phyloP scores from a whole-genome alignment of 1,140 invertebrate genomes.

The Copidosoma floridanum region DNA sequence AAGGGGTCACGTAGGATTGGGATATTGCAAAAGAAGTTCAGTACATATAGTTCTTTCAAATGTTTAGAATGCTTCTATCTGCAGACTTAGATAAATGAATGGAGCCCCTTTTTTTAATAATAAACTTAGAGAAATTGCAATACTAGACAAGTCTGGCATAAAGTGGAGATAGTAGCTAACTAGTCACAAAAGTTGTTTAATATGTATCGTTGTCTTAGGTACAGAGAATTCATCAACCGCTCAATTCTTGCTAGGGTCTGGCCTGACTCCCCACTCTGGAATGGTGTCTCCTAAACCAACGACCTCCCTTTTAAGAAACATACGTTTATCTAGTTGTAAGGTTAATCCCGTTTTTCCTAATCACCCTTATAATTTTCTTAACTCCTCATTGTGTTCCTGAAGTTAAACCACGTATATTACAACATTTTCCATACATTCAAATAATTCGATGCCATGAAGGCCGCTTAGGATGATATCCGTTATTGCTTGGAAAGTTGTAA shows the following conservation, averaged over 20 bases:
- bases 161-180: conserved; percentile 2
- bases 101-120: neutral
- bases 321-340: conserved; percentile 3
- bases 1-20: neutral
- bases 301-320: neutral
- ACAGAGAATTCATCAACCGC: neutral
- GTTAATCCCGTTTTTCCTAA: too few relatives aligned
- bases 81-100: neutral
- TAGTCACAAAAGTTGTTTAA: conserved; percentile 9
- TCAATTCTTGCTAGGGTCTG: neutral
- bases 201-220: neutral
- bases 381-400: too few relatives aligned
- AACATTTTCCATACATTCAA: too few relatives aligned
- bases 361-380: too few relatives aligned
- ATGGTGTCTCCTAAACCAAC: neutral
- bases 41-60: neutral
- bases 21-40: neutral
- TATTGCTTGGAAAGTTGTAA: neutral
- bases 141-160: neutral
- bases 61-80: neutral
- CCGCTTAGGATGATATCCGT: neutral
- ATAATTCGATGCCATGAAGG: neutral
- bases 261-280: neutral
- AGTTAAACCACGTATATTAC: too few relatives aligned
- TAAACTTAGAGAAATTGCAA: neutral